Evolutionary conservation across 1,140 invertebrate species (phyloP).

Genomic region (Drosophila subpulchrella): DNA sequence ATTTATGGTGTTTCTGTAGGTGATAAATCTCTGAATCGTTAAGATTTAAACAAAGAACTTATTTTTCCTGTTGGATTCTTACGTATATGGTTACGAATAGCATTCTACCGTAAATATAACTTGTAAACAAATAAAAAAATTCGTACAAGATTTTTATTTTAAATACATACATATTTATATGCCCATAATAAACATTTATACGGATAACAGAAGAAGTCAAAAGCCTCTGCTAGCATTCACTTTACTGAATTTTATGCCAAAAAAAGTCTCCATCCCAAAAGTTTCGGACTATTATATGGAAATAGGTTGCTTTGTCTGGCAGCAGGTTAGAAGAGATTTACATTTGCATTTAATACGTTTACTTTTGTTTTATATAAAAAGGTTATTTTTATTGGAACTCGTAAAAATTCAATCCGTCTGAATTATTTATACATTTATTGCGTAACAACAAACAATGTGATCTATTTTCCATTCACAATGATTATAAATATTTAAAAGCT

Average conservation of each 20-base stretch:
- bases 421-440: slow-evolving; percentile 20
- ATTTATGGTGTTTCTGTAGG: background rate
- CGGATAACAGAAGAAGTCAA: slow-evolving; percentile 25
- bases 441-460: slow-evolving; percentile 8
- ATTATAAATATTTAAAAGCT: slow-evolving; percentile 16
- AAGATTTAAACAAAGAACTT: slow-evolving; percentile 3
- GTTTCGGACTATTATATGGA: slow-evolving; percentile 2
- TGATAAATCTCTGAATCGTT: background rate
- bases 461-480: background rate
- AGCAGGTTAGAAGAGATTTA: background rate
- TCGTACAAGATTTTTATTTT: slow-evolving; percentile 1
- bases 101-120: slow-evolving; percentile 23
- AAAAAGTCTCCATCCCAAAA: slow-evolving; percentile 1
- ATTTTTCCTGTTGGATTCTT: background rate
- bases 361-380: background rate
- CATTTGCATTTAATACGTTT: slow-evolving; percentile 3
- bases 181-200: background rate
- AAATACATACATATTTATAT: background rate
- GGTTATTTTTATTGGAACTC: background rate
- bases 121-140: slow-evolving; percentile 23
- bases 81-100: slow-evolving; percentile 1
- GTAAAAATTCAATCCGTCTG: background rate
- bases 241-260: slow-evolving; percentile 6
- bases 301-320: slow-evolving; percentile 12
- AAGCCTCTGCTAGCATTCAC: slow-evolving; percentile 27